Evolutionary conservation across 2,888 invertebrate genomes (phyloP).

Genomic region (Tachina grossa): DNA sequence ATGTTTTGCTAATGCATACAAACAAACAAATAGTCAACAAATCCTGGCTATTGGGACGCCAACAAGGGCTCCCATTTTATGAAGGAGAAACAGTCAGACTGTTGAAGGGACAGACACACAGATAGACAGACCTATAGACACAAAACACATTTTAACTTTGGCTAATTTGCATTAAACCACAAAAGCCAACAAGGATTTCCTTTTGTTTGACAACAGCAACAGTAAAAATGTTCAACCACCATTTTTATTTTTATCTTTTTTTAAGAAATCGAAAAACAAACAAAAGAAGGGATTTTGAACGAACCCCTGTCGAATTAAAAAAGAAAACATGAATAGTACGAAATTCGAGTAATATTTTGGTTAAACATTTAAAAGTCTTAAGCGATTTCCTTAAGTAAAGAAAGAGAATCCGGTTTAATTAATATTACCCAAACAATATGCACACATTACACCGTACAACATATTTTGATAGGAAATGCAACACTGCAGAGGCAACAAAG

Average conservation of each 20-base stretch:
- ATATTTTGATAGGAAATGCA: too few relatives aligned
- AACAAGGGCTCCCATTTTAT: constrained; percentile 19
- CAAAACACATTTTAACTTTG: constrained; percentile 63
- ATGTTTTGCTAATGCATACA: constrained; percentile 59
- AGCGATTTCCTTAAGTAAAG: too few relatives aligned
- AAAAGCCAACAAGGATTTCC: constrained; percentile 67
- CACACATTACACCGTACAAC: too few relatives aligned
- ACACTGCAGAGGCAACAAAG: too few relatives aligned
- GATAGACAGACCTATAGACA: constrained; percentile 1
- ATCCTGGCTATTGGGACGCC: background rate
- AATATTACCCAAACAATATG: too few relatives aligned
- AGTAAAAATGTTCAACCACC: constrained; percentile 44
- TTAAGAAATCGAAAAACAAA: background rate
- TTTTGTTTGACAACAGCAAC: constrained; percentile 48
- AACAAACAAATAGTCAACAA: constrained; percentile 30
- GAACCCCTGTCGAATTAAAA: background rate
- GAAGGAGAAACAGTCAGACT: constrained; percentile 9
- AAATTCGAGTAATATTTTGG: background rate
- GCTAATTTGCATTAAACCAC: constrained; percentile 71
- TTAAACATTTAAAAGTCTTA: background rate
- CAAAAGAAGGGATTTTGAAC: background rate
- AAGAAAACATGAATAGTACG: background rate
- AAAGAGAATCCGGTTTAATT: too few relatives aligned
- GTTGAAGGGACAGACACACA: background rate
- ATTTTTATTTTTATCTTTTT: constrained; percentile 9